These are phyloP conservation scores for Frankliniella intonsa DNA, from an alignment of 2,888 invertebrate genomes.

Conservation along the genomic window DNA sequence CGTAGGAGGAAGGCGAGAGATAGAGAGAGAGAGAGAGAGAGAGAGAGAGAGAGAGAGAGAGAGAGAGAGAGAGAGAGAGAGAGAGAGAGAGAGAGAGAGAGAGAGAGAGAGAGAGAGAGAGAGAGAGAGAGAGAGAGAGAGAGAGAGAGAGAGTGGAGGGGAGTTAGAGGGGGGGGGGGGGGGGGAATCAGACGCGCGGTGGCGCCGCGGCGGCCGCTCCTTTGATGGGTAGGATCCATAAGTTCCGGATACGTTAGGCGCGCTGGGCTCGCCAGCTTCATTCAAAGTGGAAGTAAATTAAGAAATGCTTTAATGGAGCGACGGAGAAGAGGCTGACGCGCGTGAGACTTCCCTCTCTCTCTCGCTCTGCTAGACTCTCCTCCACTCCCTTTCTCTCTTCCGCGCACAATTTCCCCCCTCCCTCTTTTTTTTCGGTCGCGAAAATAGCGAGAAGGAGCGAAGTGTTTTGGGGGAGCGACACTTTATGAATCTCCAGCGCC, in stretches of 20 bases:
- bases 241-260: constrained; percentile 18
- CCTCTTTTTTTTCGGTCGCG: neutral
- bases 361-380: neutral
- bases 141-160: too few relatives aligned
- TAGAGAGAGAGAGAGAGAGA: too few relatives aligned
- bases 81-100: too few relatives aligned
- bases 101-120: too few relatives aligned
- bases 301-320: constrained; percentile 9
- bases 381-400: neutral
- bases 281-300: constrained; percentile 11
- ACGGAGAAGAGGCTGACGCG: neutral
- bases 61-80: too few relatives aligned
- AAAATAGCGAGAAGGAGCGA: neutral
- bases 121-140: too few relatives aligned
- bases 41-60: too few relatives aligned
- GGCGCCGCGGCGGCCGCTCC: neutral
- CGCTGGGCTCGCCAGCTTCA: neutral
- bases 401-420: neutral
- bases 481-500: neutral
- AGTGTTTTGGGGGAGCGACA: neutral
- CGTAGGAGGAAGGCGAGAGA: too few relatives aligned
- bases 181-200: neutral
- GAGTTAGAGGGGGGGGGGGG: too few relatives aligned
- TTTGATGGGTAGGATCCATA: neutral
- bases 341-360: neutral